A percentile compares a stretch with the other conserved stretches of the same genome.
phyloP scores from a whole-genome alignment of 2,113 vertebrate species.

The Oriolus oriolus region DNA sequence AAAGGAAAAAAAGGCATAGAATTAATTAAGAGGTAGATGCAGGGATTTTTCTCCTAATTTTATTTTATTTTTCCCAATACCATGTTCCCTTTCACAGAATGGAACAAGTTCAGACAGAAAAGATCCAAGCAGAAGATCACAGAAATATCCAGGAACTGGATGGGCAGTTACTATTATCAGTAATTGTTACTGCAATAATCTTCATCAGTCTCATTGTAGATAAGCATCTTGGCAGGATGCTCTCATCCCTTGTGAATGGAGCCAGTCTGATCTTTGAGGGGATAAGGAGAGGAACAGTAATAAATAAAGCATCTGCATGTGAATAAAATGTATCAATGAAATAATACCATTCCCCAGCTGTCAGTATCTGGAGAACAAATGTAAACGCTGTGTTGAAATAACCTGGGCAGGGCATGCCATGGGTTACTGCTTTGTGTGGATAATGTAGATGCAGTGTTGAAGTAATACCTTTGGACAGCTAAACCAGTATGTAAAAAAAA shows the following conservation, averaged over 20 bases:
- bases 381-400: background rate
- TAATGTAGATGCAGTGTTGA: background rate
- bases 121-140: background rate
- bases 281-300: background rate
- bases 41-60: background rate
- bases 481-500: background rate
- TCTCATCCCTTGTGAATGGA: background rate
- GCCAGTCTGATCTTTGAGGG: background rate
- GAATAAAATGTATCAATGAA: background rate
- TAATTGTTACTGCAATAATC: background rate
- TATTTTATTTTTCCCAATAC: background rate
- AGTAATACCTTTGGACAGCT: conserved; percentile 12
- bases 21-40: background rate
- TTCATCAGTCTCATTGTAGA: background rate
- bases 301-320: background rate
- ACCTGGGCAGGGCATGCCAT: fast-evolving
- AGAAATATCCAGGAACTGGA: background rate
- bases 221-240: background rate
- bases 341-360: background rate
- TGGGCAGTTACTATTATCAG: background rate
- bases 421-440: background rate
- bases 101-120: background rate
- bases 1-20: fast-evolving
- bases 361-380: background rate
- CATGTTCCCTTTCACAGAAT: background rate